Base-by-base conservation (phyloP, 2,797 vertebrate genomes). In the Cossypha polioptera region DNA sequence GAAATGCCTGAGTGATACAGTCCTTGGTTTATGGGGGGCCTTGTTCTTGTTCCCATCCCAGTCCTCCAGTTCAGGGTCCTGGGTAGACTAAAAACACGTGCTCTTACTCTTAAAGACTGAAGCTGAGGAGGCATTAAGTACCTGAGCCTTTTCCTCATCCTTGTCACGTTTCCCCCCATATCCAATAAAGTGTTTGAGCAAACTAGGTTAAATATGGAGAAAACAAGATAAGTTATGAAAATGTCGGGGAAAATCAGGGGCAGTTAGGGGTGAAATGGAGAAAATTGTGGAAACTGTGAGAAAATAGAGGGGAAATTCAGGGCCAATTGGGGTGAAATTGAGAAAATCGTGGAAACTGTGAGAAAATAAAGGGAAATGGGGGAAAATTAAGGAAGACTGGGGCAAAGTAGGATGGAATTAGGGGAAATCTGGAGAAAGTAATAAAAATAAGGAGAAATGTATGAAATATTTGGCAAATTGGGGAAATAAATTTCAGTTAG, bases 131-230 rank as follows among this genome's bases (percentile, higher is more conserved):
- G 11, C 26, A 47, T 36, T 35, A 59, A 40, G 33, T 8, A 59
- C 19, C 31, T 24, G 21, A 47, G 29, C 9, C 11, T 71, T 47
- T 83, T 35, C 29, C 33, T 84, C 50, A 69, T 26, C 43, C 57
- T 16, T 45, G 28, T 13, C 0, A 0, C 29, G 20, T 28, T 65
- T 58, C 7, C 38, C 29, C 8, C 13, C 21, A 20, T 9, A 53
- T 17, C 33, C 18, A 53, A n/a, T 14, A 28, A 84, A 47, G 7
- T 16, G 28, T 40, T 59, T 13, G 38, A 33, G 59, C 1, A 19
- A 83, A 53, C 26, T 8, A 17, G 19, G 7, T 45, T 35, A 58
- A 31, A 77, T 28, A 17, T 15, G 18, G 29, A 71, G 25, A 47
- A 90, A 72, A 58, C 13, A 40, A 72, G n/a, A 3, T 29, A 72